A percentile compares a stretch with the other conserved stretches of the same genome.
Conservation (phyloP, 1,140 invertebrate genomes). For the Hycleus phaleratus region DNA sequence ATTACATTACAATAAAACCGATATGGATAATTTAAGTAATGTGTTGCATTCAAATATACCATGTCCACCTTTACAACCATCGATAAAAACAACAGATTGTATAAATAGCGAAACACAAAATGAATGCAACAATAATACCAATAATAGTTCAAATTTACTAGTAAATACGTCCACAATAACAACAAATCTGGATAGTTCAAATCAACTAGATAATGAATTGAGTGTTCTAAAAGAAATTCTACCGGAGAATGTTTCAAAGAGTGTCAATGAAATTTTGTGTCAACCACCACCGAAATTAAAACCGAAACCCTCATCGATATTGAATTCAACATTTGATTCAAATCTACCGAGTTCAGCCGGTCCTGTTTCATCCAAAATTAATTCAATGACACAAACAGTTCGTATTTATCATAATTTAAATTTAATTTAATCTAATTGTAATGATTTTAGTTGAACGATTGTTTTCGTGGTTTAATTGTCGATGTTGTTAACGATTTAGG, state of each 20-base stretch:
- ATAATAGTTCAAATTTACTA: too few species aligned
- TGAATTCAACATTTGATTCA: constrained; percentile 38
- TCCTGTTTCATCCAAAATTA: constrained; percentile 38
- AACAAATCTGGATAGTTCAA: neutral
- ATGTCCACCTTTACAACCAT: too few species aligned
- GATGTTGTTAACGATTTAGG: constrained; percentile 50
- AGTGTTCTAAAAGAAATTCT: constrained; percentile 26
- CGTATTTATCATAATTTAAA: constrained; percentile 12
- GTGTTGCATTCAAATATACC: too few species aligned
- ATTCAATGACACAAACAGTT: constrained; percentile 45
- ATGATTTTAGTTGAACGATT: constrained; percentile 44
- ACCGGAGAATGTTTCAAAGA: constrained; percentile 33
- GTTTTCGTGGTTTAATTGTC: constrained; percentile 49
- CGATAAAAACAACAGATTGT: too few species aligned
- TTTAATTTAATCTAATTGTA: neutral
- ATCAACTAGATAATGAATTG: constrained; percentile 18
- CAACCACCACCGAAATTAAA: constrained; percentile 41
- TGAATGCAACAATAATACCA: too few species aligned
- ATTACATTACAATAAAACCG: constrained; percentile 3
- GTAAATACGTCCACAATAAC: neutral
- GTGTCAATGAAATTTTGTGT: constrained; percentile 37
- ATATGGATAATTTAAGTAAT: neutral
- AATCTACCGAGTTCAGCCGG: constrained; percentile 42
- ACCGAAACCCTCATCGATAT: constrained; percentile 38
- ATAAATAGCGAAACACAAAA: too few species aligned